Evolutionary conservation across 2,113 vertebrate genomes (phyloP), one percentile per base, ranked within the genome.

Genomic region (Perca flavescens): DNA sequence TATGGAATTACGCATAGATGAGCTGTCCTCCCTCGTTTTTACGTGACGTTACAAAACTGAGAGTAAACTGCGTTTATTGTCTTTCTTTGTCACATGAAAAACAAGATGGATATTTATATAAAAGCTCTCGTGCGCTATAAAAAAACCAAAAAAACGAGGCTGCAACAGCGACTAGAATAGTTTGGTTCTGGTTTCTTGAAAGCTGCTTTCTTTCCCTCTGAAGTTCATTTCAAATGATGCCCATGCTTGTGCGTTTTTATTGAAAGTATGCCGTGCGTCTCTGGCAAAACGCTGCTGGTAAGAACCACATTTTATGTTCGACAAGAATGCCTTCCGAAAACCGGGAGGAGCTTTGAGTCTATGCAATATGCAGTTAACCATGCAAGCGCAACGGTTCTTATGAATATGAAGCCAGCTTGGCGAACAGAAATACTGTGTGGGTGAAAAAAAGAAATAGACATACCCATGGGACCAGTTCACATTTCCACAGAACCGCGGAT

Each of bases 401-500:
- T 22, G 21, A 66, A 77, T 71, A 58, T 31, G 66, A 68, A 85
- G 74, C 40, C 79, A 81, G 74, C 52, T 57, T 46, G 70, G 17
- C 46, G 84, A 76, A 34, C 60, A 84, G 65, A 80, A 80, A 86
- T 28, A 34, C 25, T 67, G 40, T 64, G 82, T 61, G 78, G 57
- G 71, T 63, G 28, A 43, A 46, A 46, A 50, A 22, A 69, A 36
- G 22, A 61, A 31, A 10, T 11, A 74, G 67, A 85, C 57, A 74
- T 67, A 71, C 84, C 86, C 78, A 65, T 40, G 83, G 89, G 86
- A 89, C 65, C 82, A 68, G 81, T 93, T 90, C 77, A 87, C 84
- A 94, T 94, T 93, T 93, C 69, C 78, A 89, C 77, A 90, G 92
- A 91, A 89, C 79, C 62, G 34, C 25, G 77, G 91, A 92, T 94